These are phyloP conservation scores for Tapera naevia DNA, from an alignment of 2,797 vertebrate species.

Conservation along the genomic window DNA sequence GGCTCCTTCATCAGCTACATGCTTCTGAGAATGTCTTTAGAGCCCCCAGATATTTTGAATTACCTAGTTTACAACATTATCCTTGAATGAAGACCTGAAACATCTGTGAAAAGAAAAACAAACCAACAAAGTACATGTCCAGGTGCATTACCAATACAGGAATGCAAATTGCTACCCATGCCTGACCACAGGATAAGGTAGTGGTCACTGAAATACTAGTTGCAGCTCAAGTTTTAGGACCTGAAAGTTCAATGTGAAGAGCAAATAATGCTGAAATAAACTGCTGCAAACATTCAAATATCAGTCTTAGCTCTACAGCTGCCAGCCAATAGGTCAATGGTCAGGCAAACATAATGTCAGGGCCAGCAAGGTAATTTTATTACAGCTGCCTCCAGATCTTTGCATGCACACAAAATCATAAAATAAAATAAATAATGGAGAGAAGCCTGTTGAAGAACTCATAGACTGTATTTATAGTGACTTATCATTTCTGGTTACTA, in stretches of 20 bases:
- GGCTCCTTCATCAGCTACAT: background rate
- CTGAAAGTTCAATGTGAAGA: background rate
- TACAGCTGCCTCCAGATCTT: background rate
- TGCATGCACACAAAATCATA: background rate
- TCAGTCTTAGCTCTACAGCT: background rate
- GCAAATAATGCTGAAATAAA: background rate
- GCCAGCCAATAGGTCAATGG: background rate
- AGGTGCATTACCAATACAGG: background rate
- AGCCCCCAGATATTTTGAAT: background rate
- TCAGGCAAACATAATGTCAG: background rate
- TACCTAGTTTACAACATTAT: background rate
- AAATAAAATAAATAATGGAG: slow-evolving; percentile 27
- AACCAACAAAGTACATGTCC: background rate
- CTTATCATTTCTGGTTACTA: slow-evolving; percentile 62
- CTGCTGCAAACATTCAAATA: background rate
- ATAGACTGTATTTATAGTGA: slow-evolving; percentile 41
- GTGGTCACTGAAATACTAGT: background rate
- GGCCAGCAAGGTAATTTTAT: background rate
- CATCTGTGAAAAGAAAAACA: background rate
- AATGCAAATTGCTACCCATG: background rate
- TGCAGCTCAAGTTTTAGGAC: background rate
- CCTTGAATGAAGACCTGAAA: background rate
- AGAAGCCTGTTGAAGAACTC: slow-evolving; percentile 18
- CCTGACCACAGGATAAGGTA: background rate
- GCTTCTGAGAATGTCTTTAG: background rate